phyloP scores from a whole-genome alignment of 2,797 vertebrate genomes.

The Cirrhinus mrigala region DNA sequence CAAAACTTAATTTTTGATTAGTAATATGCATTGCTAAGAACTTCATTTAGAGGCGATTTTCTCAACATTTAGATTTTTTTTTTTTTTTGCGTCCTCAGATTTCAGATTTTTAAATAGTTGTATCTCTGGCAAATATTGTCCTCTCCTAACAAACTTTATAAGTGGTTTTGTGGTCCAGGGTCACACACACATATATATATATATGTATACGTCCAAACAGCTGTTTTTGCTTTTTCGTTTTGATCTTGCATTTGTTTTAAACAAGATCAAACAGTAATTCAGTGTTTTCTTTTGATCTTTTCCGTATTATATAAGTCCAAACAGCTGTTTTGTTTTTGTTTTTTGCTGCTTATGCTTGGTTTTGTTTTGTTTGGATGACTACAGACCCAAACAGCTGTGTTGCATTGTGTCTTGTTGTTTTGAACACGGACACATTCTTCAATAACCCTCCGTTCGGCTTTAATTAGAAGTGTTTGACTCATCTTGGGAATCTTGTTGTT shows the following conservation, averaged over 20 bases:
- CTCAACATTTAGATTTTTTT: too few relatives aligned
- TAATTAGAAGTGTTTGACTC: conserved; percentile 22
- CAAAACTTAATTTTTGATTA: too few relatives aligned
- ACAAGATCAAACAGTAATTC: not conserved
- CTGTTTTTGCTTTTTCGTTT: not conserved
- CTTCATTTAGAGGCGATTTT: too few relatives aligned
- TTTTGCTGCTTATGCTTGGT: not conserved
- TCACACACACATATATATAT: too few relatives aligned
- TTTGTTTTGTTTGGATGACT: not conserved
- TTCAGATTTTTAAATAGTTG: too few relatives aligned
- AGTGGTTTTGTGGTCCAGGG: too few relatives aligned
- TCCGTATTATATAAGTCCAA: not conserved
- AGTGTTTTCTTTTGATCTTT: not conserved
- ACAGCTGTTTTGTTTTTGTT: conserved; percentile 16
- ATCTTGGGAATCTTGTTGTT: conserved; percentile 43
- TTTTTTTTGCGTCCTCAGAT: too few relatives aligned
- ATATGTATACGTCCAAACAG: not conserved
- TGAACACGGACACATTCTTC: not conserved
- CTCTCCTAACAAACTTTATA: too few relatives aligned
- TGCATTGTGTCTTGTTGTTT: conserved; percentile 7
- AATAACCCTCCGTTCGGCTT: conserved; percentile 12
- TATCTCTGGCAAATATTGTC: too few relatives aligned
- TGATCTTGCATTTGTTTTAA: not conserved
- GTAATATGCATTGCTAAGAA: too few relatives aligned
- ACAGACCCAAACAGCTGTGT: not conserved